Evolutionary conservation across 2,888 invertebrate species (phyloP).

Genomic region (Megamerina dolium): DNA sequence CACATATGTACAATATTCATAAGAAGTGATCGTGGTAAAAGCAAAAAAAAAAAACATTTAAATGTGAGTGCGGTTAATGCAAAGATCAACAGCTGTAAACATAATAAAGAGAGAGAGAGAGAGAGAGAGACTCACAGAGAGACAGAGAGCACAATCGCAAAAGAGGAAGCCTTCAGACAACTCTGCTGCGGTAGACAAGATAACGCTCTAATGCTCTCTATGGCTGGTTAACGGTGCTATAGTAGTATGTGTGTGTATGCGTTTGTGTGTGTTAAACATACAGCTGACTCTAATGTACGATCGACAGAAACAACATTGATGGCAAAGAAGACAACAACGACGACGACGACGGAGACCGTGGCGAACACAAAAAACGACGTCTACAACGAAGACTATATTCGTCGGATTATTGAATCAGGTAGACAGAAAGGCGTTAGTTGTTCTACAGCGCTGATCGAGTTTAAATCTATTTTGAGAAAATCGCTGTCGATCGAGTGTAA

Average conservation of each 20-base stretch:
- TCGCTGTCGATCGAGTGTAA: conserved; percentile 17
- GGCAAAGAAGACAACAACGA: conserved; percentile 7
- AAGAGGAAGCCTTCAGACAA: no score
- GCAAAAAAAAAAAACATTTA: no score
- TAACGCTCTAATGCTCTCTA: no score
- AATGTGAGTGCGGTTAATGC: no score
- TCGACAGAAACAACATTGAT: conserved; percentile 2
- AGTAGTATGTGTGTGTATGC: background rate
- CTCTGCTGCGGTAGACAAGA: no score
- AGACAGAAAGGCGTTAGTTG: conserved; percentile 52
- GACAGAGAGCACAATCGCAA: no score
- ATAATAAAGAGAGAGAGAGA: no score
- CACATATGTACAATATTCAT: no score
- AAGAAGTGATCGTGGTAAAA: no score
- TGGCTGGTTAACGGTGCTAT: background rate
- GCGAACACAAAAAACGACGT: background rate
- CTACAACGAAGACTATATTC: conserved; percentile 7
- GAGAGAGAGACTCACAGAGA: no score
- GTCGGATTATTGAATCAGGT: conserved; percentile 45
- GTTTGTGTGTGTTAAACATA: background rate
- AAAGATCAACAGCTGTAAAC: no score
- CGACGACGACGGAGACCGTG: background rate
- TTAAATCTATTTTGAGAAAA: conserved; percentile 43
- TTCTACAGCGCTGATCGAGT: conserved; percentile 51
- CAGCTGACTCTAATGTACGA: no score